phyloP scores from a whole-genome alignment of 2,113 vertebrate species.

The Lonchura striata region DNA sequence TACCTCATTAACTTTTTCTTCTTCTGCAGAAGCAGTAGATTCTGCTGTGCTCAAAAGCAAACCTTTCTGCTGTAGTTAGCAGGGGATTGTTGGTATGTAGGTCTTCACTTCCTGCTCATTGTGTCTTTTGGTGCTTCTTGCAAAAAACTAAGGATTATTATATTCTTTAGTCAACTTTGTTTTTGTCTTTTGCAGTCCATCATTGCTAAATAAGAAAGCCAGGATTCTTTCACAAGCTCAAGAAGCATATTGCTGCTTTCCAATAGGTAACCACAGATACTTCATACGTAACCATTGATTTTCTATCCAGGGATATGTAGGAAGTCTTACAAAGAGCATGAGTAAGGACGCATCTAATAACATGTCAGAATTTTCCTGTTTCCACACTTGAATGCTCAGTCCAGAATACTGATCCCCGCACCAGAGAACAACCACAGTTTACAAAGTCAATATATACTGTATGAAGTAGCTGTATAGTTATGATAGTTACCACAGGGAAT shows the following conservation, averaged over 20 bases:
- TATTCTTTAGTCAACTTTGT: neutral
- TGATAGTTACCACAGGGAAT: constrained; percentile 55
- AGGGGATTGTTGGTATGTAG: neutral
- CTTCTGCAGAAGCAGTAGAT: neutral
- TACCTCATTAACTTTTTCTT: neutral
- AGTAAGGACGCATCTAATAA: constrained; percentile 48
- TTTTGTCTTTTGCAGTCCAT: neutral
- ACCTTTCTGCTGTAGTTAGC: neutral
- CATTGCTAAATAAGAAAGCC: constrained; percentile 18
- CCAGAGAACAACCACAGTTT: constrained; percentile 38
- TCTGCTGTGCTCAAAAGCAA: constrained; percentile 17
- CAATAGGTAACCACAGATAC: constrained; percentile 10
- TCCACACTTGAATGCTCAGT: constrained; percentile 28
- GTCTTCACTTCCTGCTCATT: neutral
- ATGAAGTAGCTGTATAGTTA: constrained; percentile 65
- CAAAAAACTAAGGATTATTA: neutral
- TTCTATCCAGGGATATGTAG: constrained; percentile 55
- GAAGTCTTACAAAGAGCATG: constrained; percentile 62
- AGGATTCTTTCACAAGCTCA: neutral
- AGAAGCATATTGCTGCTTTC: constrained; percentile 17
- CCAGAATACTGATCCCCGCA: constrained; percentile 49
- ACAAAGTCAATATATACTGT: constrained; percentile 65
- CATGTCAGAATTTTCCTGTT: constrained; percentile 50
- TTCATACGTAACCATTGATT: constrained; percentile 65
- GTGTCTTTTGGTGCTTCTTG: neutral